phyloP scores from a whole-genome alignment of 2,888 invertebrate genomes.

The Stenchaetothrips biformis region DNA sequence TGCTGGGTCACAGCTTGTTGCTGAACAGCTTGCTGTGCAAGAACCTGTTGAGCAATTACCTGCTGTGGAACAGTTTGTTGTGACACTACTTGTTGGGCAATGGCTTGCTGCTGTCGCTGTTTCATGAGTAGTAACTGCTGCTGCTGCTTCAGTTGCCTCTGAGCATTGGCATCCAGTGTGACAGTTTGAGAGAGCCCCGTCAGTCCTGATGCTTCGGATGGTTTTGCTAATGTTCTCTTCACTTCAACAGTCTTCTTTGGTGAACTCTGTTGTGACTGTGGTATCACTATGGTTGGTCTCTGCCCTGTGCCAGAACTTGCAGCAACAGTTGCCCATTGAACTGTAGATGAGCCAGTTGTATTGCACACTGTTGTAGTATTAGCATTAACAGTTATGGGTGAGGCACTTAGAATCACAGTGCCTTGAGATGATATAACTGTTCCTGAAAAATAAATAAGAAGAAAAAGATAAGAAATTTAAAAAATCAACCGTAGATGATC shows the following conservation, averaged over 20 bases:
- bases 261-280: background rate
- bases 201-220: background rate
- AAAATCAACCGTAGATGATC: background rate
- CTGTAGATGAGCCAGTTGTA: background rate
- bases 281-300: background rate
- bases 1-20: background rate
- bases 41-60: slow-evolving; percentile 7
- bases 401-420: background rate
- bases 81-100: slow-evolving; percentile 34
- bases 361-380: background rate
- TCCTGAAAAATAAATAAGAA: background rate
- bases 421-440: background rate
- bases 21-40: slow-evolving; percentile 32
- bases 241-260: background rate
- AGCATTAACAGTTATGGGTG: background rate
- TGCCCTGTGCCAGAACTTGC: background rate
- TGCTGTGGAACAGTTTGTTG: background rate
- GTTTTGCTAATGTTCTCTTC: background rate
- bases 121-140: slow-evolving; percentile 35
- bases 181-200: background rate
- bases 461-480: background rate
- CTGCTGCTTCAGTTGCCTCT: slow-evolving; percentile 42
- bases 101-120: slow-evolving; percentile 36
- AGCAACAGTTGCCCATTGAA: background rate
- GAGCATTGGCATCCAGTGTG: background rate